Percentiles rank a stretch among this genome's conserved stretches.
phyloP scores from a whole-genome alignment of 1,140 invertebrate species.

The Epicauta chinensis region DNA sequence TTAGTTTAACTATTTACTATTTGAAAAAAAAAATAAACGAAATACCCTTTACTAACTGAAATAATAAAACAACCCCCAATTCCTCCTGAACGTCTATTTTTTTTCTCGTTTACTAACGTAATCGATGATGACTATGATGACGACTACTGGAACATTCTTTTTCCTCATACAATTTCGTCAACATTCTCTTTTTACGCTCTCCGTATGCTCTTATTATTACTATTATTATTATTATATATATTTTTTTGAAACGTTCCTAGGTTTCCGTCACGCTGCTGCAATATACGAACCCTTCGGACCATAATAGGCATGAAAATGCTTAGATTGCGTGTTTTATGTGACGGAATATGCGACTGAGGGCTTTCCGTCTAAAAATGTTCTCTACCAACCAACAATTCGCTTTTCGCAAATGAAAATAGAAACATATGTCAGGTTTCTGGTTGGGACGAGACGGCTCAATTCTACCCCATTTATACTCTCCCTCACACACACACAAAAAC shows the following conservation, averaged over 20 bases:
- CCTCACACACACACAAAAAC: not conserved
- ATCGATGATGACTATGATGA: constrained; percentile 4
- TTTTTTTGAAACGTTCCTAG: no score
- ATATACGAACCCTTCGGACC: constrained; percentile 19
- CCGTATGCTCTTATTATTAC: no score
- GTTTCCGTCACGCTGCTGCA: constrained; percentile 1
- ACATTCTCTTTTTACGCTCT: not conserved
- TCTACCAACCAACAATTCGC: constrained; percentile 1
- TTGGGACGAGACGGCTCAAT: not conserved
- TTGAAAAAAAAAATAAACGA: no score
- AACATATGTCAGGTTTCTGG: constrained; percentile 10
- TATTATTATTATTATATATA: no score
- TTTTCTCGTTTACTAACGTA: not conserved
- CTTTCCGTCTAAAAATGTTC: not conserved
- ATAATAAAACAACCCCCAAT: not conserved
- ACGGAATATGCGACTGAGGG: constrained; percentile 19
- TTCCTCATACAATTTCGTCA: constrained; percentile 3
- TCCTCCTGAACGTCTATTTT: no score
- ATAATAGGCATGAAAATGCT: constrained; percentile 19
- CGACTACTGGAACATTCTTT: constrained; percentile 13
- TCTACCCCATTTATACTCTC: not conserved
- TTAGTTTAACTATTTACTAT: not conserved
- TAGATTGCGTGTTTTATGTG: constrained; percentile 23
- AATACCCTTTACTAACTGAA: no score
- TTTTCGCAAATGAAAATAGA: constrained; percentile 13